Conservation (phyloP, 2,113 vertebrate species). For the Halichoerus grypus region DNA sequence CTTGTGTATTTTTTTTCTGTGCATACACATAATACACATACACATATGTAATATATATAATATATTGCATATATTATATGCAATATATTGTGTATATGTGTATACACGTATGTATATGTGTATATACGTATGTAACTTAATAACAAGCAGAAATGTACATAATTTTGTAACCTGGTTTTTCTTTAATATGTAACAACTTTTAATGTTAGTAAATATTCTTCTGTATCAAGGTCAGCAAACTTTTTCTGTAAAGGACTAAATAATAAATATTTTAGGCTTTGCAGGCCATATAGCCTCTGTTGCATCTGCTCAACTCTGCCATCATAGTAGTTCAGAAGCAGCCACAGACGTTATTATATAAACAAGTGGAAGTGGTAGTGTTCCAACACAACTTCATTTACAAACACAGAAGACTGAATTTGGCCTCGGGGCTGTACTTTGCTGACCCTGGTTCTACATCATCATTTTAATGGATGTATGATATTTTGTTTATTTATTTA, state of each 20-base stretch:
- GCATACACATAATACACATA: neutral
- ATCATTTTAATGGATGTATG: neutral
- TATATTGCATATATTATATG: neutral
- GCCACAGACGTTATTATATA: neutral
- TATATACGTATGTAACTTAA: neutral
- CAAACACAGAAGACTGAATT: neutral
- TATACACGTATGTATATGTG: neutral
- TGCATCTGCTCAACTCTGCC: constrained; percentile 16
- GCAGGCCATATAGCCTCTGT: neutral
- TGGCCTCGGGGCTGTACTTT: constrained; percentile 25
- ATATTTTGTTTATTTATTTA: constrained; percentile 49
- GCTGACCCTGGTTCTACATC: neutral
- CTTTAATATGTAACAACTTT: neutral
- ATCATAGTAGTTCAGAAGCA: constrained; percentile 34
- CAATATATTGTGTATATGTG: too few species aligned
- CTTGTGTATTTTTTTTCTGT: neutral
- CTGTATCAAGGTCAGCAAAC: neutral
- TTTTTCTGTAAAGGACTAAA: constrained; percentile 32
- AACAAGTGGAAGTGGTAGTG: neutral
- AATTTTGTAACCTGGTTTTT: constrained; percentile 39
- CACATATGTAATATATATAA: neutral
- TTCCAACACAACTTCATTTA: constrained; percentile 23
- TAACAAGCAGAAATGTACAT: constrained; percentile 25
- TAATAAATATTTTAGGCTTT: constrained; percentile 36
- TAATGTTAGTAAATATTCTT: constrained; percentile 41